These are phyloP conservation scores for Indri indri DNA, from an alignment of 2,113 vertebrate species.

Conservation along the genomic window DNA sequence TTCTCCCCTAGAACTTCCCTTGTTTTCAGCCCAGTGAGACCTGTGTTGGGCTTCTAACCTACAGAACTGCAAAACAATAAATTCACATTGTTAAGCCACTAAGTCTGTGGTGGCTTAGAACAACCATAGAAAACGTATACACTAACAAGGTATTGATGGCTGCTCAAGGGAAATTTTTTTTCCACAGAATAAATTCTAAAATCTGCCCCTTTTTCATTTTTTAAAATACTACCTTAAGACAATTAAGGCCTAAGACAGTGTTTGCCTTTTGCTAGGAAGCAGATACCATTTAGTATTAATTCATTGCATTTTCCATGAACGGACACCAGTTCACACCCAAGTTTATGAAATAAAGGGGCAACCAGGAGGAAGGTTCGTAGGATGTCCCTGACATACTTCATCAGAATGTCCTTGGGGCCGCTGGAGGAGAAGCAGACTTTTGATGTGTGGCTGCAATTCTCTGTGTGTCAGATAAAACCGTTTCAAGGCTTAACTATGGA, in stretches of 20 bases:
- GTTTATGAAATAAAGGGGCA: constrained; percentile 60
- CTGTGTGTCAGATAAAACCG: constrained; percentile 58
- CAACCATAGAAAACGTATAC: background rate
- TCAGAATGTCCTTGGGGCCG: constrained; percentile 66
- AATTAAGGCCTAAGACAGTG: background rate
- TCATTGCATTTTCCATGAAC: constrained; percentile 56
- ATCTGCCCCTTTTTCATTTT: background rate
- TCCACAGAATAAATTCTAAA: background rate
- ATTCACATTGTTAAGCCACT: background rate
- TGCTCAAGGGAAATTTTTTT: background rate
- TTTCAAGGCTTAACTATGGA: constrained; percentile 71
- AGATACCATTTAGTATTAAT: constrained; percentile 51
- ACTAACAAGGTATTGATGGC: background rate
- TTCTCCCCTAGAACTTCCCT: background rate
- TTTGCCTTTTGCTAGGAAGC: constrained; percentile 51
- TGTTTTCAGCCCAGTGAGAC: background rate
- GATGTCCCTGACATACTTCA: constrained; percentile 70
- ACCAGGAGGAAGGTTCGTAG: constrained; percentile 53
- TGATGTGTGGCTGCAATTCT: constrained; percentile 75
- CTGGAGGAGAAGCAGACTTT: constrained; percentile 41
- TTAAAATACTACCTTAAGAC: background rate
- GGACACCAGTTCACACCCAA: constrained; percentile 52
- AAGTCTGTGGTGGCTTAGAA: background rate
- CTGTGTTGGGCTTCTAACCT: background rate
- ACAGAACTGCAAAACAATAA: background rate